Evolutionary conservation across 2,888 invertebrate genomes (phyloP).

Genomic region (Therioaphis trifolii): DNA sequence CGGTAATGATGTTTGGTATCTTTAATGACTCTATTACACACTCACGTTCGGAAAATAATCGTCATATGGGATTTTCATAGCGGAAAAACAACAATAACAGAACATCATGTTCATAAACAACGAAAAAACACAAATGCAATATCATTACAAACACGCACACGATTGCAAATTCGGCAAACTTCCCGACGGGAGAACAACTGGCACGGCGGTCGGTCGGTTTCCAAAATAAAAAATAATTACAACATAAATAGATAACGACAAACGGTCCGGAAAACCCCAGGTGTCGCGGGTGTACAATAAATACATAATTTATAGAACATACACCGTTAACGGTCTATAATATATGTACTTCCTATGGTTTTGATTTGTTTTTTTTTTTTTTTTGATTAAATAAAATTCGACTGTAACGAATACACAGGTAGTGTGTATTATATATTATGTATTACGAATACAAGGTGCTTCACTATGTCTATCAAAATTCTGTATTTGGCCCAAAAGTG

Average conservation of each 20-base stretch:
- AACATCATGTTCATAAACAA: neutral
- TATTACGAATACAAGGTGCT: no score
- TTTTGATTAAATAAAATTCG: no score
- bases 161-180: neutral
- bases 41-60: neutral
- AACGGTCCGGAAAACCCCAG: neutral
- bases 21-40: no score
- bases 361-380: no score
- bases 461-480: no score
- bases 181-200: neutral
- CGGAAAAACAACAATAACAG: neutral
- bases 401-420: no score
- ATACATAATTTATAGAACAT: neutral
- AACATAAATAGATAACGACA: neutral
- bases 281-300: neutral
- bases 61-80: neutral
- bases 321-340: neutral
- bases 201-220: neutral
- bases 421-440: no score
- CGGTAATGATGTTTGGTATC: no score
- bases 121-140: no score
- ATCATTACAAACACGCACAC: neutral
- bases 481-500: no score
- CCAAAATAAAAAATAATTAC: conserved; percentile 26
- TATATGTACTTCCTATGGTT: no score